These are phyloP conservation scores for Nycticryphes semicollaris DNA, from an alignment of 2,113 vertebrate genomes.

Conservation along the genomic window DNA sequence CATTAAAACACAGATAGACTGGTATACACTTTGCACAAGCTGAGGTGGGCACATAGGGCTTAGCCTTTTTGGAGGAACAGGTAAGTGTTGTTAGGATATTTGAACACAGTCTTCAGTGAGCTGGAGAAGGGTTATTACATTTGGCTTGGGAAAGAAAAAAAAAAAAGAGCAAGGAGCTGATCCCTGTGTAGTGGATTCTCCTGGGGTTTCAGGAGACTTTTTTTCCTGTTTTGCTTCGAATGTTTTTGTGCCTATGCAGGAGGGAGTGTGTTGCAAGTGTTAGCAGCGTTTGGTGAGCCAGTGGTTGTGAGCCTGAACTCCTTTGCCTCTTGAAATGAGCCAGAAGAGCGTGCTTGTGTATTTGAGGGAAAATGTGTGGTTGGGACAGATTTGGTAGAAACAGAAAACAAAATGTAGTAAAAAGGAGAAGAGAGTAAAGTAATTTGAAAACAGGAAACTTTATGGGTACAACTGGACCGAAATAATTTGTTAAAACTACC, in stretches of 20 bases:
- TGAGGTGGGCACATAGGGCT: neutral
- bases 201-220: neutral
- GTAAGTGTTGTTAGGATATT: neutral
- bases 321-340: neutral
- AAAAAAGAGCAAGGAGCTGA: neutral
- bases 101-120: neutral
- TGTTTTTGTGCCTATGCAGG: accelerated
- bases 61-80: neutral
- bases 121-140: neutral
- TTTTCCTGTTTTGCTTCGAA: neutral
- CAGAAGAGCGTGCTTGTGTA: neutral
- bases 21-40: neutral
- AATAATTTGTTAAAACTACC: neutral
- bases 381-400: neutral
- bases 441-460: neutral
- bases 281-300: neutral
- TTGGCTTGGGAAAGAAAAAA: neutral
- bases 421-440: neutral
- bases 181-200: neutral
- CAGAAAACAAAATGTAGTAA: neutral
- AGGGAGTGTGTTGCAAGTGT: neutral
- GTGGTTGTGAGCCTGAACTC: neutral
- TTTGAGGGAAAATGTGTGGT: neutral
- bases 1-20: neutral
- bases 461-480: neutral